Percentiles rank a stretch among this genome's conserved stretches.
phyloP scores from a whole-genome alignment of 1,140 invertebrate species.

The Zaprionus gabonicus region DNA sequence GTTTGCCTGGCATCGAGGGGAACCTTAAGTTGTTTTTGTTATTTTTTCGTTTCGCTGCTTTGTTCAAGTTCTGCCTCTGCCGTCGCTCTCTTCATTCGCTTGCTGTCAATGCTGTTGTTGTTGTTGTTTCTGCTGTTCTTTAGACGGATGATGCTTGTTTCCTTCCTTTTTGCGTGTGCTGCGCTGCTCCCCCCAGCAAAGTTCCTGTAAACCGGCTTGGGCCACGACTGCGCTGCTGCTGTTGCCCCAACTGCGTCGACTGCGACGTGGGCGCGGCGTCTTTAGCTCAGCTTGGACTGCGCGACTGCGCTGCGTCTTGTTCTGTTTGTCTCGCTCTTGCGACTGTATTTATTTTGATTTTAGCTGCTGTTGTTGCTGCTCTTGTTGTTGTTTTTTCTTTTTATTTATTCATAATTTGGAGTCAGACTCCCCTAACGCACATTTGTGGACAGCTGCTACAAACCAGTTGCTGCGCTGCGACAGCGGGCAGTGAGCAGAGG shows the following conservation, averaged over 20 bases:
- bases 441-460: slow-evolving; percentile 75
- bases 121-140: slow-evolving; percentile 25
- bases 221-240: slow-evolving; percentile 4
- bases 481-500: background rate
- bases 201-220: slow-evolving; percentile 78
- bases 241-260: slow-evolving; percentile 21
- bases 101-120: slow-evolving; percentile 24
- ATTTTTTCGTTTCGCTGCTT: slow-evolving; percentile 46
- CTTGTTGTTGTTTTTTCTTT: slow-evolving; percentile 27
- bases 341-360: slow-evolving; percentile 74
- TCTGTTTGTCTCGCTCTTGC: slow-evolving; percentile 47
- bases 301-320: slow-evolving; percentile 12
- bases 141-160: slow-evolving; percentile 62
- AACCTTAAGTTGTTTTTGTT: slow-evolving; percentile 41
- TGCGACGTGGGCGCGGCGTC: slow-evolving; percentile 72
- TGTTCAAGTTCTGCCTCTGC: slow-evolving; percentile 41
- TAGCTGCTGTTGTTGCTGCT: slow-evolving; percentile 20
- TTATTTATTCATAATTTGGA: slow-evolving; percentile 81
- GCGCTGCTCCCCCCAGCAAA: slow-evolving; percentile 29
- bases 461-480: slow-evolving; percentile 51
- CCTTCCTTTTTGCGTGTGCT: slow-evolving; percentile 73
- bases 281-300: slow-evolving; percentile 28
- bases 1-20: slow-evolving; percentile 37
- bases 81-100: slow-evolving; percentile 5
- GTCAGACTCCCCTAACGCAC: slow-evolving; percentile 59